Conservation (phyloP, 2,888 invertebrate species). For the Abscondita cerata region DNA sequence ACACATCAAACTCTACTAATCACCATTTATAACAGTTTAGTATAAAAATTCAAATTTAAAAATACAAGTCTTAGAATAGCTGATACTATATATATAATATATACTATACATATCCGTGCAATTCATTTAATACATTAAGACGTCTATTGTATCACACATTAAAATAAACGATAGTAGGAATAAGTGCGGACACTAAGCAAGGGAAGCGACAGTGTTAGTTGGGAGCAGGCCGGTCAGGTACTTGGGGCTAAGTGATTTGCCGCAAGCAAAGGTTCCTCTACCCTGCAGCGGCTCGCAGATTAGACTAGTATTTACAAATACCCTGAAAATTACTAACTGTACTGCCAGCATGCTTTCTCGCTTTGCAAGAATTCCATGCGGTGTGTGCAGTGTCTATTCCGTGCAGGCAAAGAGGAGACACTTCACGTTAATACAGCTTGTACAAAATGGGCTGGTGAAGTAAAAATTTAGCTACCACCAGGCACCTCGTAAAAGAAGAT, state of each 20-base stretch:
- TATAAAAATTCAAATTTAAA: conserved; percentile 63
- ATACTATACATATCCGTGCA: conserved; percentile 60
- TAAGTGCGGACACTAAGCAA: conserved; percentile 51
- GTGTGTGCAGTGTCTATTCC: conserved; percentile 40
- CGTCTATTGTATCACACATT: conserved; percentile 59
- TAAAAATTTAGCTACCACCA: conserved; percentile 46
- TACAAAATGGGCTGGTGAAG: conserved; percentile 37
- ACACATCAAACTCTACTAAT: conserved; percentile 60
- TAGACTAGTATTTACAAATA: conserved; percentile 61
- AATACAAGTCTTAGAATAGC: conserved; percentile 62
- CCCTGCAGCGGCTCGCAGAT: conserved; percentile 56
- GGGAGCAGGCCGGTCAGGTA: conserved; percentile 57
- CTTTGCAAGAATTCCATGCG: conserved; percentile 30
- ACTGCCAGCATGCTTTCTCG: conserved; percentile 40
- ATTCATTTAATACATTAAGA: conserved; percentile 58
- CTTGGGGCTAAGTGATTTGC: conserved; percentile 52
- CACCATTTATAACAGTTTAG: conserved; percentile 61
- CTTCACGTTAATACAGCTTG: conserved; percentile 43
- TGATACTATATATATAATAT: conserved; percentile 60
- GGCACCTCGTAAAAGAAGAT: conserved; percentile 55
- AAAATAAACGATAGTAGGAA: conserved; percentile 54
- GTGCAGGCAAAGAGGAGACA: conserved; percentile 45
- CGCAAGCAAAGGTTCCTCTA: conserved; percentile 54
- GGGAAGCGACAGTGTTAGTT: conserved; percentile 45
- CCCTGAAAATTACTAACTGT: conserved; percentile 58